Base-by-base conservation (phyloP, 2,888 invertebrate species). In the Cerastis rubricosa region DNA sequence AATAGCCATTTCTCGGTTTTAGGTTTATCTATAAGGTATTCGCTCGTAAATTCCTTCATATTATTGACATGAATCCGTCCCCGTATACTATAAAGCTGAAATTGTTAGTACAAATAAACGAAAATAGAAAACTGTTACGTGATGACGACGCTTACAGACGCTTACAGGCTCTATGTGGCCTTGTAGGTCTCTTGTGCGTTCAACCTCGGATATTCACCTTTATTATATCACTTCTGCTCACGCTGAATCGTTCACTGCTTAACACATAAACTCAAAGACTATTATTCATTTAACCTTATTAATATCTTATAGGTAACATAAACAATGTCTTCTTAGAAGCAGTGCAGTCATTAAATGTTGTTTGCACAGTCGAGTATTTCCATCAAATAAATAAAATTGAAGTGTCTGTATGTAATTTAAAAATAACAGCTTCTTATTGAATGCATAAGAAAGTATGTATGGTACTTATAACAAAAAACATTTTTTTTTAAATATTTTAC, bases 51-150 rank as follows among this genome's bases (percentile, higher is more conserved):
- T 91, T 89, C 87, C 87, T 90, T 87, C 91, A 88, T 89, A 91
- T 92, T 92, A 93, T 93, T 92, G 92, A 91, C 92, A 91, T 89
- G 91, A 92, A 93, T 93, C 91, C 92, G 89, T 90, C 90, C 91
- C 90, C 89, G 77, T 88, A 86, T 89, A 88, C 88, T 90, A 92
- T 93, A 92, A 93, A 93, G 89, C 88, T 91, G 87, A 91, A 92
- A 92, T 92, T 92, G 93, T 92, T 91, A 91, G 90, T 90, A 89
- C 91, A 92, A 94, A 93, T 94, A 93, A 92, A 92, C 90, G 91
- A 91, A 93, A 93, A 94, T 93, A 93, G 92, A 93, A 92, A 91
- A 91, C 80, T 89, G 81, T 91, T 92, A 91, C 89, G 92, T 91
- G 91, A 88, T 87, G 79, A 88, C 75, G 83, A 82, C 80, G 77